phyloP scores from a whole-genome alignment of 2,113 vertebrate genomes.

The Aix galericulata region DNA sequence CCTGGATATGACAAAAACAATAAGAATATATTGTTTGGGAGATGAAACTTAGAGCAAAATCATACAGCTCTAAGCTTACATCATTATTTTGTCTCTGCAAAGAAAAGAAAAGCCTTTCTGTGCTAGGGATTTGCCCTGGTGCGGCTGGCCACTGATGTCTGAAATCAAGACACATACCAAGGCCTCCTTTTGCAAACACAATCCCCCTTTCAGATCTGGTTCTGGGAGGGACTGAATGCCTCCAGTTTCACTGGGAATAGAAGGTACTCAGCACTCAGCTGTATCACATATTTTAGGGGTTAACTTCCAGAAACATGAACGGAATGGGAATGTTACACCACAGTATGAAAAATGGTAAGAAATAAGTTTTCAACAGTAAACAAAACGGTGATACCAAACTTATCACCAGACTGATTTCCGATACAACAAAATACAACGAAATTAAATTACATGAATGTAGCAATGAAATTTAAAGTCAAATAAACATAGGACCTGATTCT shows the following conservation, averaged over 20 bases:
- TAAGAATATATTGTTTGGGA: slow-evolving; percentile 27
- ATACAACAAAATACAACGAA: background rate
- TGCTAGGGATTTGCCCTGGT: slow-evolving; percentile 61
- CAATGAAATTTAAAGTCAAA: slow-evolving; percentile 11
- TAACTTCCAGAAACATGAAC: slow-evolving; percentile 25
- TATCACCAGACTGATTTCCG: background rate
- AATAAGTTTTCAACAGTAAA: slow-evolving; percentile 14
- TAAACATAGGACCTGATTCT: slow-evolving; percentile 38
- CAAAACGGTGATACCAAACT: background rate
- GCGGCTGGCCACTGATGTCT: slow-evolving; percentile 53
- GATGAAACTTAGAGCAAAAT: slow-evolving; percentile 48
- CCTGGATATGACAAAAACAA: slow-evolving; percentile 39
- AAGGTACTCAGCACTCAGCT: background rate
- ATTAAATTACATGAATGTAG: background rate
- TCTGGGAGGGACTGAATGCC: slow-evolving; percentile 26
- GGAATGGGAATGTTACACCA: background rate
- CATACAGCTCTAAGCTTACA: slow-evolving; percentile 25
- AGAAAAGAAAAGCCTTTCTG: slow-evolving; percentile 62
- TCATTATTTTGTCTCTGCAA: slow-evolving; percentile 22
- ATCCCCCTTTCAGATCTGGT: slow-evolving; percentile 51
- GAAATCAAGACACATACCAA: slow-evolving; percentile 55
- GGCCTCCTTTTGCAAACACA: slow-evolving; percentile 56
- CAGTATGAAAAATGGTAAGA: background rate
- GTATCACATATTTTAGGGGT: slow-evolving; percentile 4
- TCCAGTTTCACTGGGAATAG: slow-evolving; percentile 17